Base-by-base conservation (phyloP, 1,140 invertebrate genomes). In the Dreissena polymorpha region DNA sequence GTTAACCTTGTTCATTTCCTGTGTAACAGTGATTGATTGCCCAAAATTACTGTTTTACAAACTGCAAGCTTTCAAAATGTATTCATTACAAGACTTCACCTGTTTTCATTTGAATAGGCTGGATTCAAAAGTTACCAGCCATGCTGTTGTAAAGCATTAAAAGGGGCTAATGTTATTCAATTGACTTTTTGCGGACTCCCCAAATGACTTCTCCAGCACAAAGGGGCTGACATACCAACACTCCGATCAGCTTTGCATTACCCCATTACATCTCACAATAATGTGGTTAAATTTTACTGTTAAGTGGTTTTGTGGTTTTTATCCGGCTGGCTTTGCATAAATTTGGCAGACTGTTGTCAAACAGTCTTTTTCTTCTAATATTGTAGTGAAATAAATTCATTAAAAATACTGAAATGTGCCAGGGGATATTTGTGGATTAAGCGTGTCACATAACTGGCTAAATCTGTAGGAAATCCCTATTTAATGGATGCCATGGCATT, bases 11-110 rank as follows among this genome's bases (percentile, higher is more conserved):
- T 23, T 60, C 57, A 60, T 60, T 60, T 60, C 57, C 57, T 60
- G 57, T 60, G 57, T 23, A 23, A 39, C 16, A 60, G 57, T 60
- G 57, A 60, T 60, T 60, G 57, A 60, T 60, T 60, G 21, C 57
- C 57, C 10, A 60, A 60, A 60, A 60, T 60, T 60, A 60, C 57
- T 60, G 57, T 60, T 60, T 60, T 60, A 23, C 57, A 60, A 60
- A 60, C 16, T 60, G 57, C 57, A 60, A 60, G 57, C 57, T 60
- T 60, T 60, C 57, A 60, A 23, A n/a, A n/a, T 60, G 57, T 60
- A 60, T 60, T 60, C 57, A 39, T 60, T 23, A 60, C 16, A 23
- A 18, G 16, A 18, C 21, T 18, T 60, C 57, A 60, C 57, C 57
- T 60, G 57, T 23, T 60, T 18, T 60, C 57, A n/a, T 60, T 60